phyloP scores from a whole-genome alignment of 2,797 vertebrate species.

The Merluccius polli region DNA sequence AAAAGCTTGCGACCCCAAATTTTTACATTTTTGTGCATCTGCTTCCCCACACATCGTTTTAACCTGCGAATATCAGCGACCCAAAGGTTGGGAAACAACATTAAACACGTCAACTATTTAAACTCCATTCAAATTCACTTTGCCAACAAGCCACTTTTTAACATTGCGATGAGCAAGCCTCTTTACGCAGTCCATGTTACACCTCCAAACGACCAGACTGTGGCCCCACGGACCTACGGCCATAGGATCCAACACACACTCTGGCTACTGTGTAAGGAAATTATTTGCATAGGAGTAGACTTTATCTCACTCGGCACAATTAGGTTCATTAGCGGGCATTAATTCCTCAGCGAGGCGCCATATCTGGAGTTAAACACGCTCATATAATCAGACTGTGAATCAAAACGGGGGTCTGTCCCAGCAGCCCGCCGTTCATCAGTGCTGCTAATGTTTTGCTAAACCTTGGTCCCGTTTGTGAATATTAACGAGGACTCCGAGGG shows the following conservation, averaged over 20 bases:
- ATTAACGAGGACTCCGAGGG: slow-evolving; percentile 52
- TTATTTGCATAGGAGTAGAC: slow-evolving; percentile 12
- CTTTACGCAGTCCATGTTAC: not conserved
- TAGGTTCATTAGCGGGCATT: slow-evolving; percentile 48
- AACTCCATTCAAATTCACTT: not conserved
- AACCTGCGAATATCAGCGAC: not conserved
- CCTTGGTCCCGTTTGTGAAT: slow-evolving; percentile 56
- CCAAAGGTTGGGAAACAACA: not conserved
- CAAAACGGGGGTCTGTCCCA: slow-evolving; percentile 35
- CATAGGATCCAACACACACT: not conserved
- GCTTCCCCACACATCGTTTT: not conserved
- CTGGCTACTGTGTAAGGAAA: not conserved
- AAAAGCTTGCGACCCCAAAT: not conserved
- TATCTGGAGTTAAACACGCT: slow-evolving; percentile 46
- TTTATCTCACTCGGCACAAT: slow-evolving; percentile 36
- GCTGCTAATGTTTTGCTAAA: slow-evolving; percentile 58
- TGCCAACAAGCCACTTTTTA: not conserved
- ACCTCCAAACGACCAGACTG: not conserved
- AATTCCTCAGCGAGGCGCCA: slow-evolving; percentile 22
- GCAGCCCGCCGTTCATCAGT: slow-evolving; percentile 49
- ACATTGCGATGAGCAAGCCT: not conserved
- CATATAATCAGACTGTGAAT: slow-evolving; percentile 51
- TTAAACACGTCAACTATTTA: not conserved
- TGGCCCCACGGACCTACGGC: not conserved
- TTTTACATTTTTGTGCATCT: not conserved